Conservation (phyloP, 1,140 invertebrate species). For the Scylla paramamosain region DNA sequence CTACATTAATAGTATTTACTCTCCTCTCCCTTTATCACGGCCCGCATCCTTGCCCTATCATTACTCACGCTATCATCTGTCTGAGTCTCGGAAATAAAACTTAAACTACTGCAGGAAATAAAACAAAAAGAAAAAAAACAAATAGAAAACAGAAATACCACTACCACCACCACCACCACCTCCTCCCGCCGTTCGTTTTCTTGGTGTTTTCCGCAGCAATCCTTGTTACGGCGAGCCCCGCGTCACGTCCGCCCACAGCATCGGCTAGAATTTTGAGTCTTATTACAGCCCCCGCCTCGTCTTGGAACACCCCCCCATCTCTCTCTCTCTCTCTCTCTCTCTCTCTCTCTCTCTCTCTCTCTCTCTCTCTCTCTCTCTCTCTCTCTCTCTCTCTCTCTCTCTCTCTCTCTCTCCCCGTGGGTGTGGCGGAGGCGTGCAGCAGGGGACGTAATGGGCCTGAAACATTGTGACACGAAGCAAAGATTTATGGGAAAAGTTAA, state of each 20-base stretch:
- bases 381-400: no score
- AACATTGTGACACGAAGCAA: neutral
- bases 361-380: no score
- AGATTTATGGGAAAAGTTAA: neutral
- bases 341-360: neutral
- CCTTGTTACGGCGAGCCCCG: neutral
- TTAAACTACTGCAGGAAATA: neutral
- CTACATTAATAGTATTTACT: no score
- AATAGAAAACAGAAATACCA: no score
- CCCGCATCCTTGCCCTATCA: no score
- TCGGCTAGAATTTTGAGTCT: conserved; percentile 3
- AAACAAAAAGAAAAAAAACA: neutral
- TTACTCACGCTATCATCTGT: neutral
- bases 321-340: neutral
- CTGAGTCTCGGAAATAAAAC: neutral
- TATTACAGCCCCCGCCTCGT: neutral
- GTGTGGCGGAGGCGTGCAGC: neutral
- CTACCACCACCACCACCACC: no score
- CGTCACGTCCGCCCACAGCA: neutral
- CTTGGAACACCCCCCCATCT: neutral
- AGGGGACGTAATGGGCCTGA: neutral
- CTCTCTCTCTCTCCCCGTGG: neutral
- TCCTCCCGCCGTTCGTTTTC: neutral
- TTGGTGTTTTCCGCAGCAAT: neutral
- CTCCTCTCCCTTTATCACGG: no score